Evolutionary conservation across 2,113 vertebrate species (phyloP).

Genomic region (Carassius carassius): DNA sequence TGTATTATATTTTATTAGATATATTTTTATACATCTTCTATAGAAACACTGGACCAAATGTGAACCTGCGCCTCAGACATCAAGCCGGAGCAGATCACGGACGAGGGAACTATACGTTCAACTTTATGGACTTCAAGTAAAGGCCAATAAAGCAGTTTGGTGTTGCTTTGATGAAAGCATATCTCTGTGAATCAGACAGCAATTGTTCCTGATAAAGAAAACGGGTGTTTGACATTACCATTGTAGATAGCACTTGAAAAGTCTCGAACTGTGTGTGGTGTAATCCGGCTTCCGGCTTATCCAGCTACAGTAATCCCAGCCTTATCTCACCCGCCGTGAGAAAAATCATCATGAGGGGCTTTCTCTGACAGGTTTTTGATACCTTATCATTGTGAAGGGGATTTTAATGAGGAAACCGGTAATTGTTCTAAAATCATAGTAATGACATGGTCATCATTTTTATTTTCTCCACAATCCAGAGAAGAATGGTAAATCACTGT

Average conservation of each 20-base stretch:
- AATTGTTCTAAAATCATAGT: slow-evolving; percentile 57
- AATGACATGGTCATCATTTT: slow-evolving; percentile 48
- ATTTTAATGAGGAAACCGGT: slow-evolving; percentile 14
- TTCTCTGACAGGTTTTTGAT: slow-evolving; percentile 42
- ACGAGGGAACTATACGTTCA: too few relatives aligned
- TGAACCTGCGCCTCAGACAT: too few relatives aligned
- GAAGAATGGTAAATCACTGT: slow-evolving; percentile 4
- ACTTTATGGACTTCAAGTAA: not conserved
- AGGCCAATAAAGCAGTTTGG: not conserved
- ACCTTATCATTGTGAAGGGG: slow-evolving; percentile 44
- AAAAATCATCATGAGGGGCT: not conserved
- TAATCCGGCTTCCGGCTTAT: slow-evolving; percentile 33
- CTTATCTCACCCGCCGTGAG: slow-evolving; percentile 33
- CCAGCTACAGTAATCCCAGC: slow-evolving; percentile 38
- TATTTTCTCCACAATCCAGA: slow-evolving; percentile 15
- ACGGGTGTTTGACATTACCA: not conserved
- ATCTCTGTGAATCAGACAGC: slow-evolving; percentile 11
- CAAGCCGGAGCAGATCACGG: too few relatives aligned
- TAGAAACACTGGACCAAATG: too few relatives aligned
- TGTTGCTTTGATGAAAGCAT: not conserved
- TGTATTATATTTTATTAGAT: too few relatives aligned
- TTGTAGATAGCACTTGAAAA: slow-evolving; percentile 14
- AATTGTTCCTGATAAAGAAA: slow-evolving; percentile 25
- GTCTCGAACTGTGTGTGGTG: not conserved
- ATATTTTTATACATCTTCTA: too few relatives aligned